A percentile compares a stretch with the other conserved stretches of the same genome.
Conservation (phyloP, 2,113 vertebrate genomes). For the Neopipo cinnamomea region DNA sequence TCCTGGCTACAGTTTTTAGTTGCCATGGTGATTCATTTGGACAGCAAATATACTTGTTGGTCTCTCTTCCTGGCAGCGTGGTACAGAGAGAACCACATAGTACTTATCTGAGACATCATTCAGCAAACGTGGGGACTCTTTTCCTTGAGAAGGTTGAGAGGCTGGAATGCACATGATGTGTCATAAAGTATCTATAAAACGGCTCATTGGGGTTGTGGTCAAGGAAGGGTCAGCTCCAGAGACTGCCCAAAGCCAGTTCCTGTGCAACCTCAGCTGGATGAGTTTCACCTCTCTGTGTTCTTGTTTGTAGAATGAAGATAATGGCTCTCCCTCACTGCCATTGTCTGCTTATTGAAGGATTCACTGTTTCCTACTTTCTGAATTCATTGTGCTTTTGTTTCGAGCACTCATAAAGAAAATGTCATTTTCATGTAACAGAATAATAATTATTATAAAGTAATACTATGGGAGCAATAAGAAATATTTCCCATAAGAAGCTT, state of each 20-base stretch:
- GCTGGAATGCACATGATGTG: neutral
- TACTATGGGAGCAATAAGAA: neutral
- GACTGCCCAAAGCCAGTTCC: neutral
- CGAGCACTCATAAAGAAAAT: neutral
- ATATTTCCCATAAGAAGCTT: neutral
- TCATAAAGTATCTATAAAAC: neutral
- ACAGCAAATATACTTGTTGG: neutral
- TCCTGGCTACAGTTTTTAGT: conserved; percentile 1
- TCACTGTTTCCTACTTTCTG: neutral
- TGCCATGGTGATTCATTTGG: conserved; percentile 4
- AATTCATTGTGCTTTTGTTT: neutral
- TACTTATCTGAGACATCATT: neutral
- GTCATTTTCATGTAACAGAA: neutral
- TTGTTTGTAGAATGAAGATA: neutral
- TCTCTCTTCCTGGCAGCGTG: neutral
- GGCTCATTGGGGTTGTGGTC: neutral
- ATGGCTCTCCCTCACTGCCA: neutral
- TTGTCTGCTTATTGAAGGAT: neutral
- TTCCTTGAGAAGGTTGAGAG: neutral
- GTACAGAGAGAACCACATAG: neutral
- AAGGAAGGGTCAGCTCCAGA: neutral
- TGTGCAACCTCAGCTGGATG: neutral
- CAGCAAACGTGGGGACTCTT: neutral
- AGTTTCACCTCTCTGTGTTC: neutral
- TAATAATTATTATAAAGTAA: neutral